Percentiles rank a stretch among this genome's conserved stretches.
These are phyloP conservation scores for Dynastes maya DNA, from an alignment of 2,888 invertebrate species.

Conservation along the genomic window DNA sequence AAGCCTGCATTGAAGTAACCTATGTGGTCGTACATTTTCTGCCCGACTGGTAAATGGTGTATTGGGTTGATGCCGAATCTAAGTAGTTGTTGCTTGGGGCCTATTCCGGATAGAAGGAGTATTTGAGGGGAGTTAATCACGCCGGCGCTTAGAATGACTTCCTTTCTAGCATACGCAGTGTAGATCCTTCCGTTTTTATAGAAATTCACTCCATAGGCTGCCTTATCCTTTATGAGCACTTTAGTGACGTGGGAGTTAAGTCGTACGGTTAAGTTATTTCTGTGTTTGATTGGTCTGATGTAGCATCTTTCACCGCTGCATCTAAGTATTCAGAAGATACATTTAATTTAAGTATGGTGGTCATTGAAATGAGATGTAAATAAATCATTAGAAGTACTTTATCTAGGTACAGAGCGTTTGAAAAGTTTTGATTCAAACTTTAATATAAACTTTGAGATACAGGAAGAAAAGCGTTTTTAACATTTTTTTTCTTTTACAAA, in stretches of 20 bases:
- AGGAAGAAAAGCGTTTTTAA: too few species aligned
- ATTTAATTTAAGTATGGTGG: background rate
- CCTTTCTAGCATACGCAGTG: slow-evolving; percentile 76
- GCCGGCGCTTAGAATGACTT: slow-evolving; percentile 86
- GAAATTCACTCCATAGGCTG: slow-evolving; percentile 76
- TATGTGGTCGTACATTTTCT: slow-evolving; percentile 74
- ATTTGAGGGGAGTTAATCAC: slow-evolving; percentile 89
- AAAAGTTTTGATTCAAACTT: too few species aligned
- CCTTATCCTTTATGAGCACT: slow-evolving; percentile 60
- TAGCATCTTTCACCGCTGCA: slow-evolving; percentile 68
- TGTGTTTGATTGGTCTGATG: slow-evolving; percentile 63
- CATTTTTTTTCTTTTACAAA: too few species aligned
- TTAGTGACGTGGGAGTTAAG: slow-evolving; percentile 67
- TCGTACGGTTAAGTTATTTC: slow-evolving; percentile 69
- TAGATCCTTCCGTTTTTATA: slow-evolving; percentile 72
- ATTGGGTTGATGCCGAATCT: slow-evolving; percentile 73
- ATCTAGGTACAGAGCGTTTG: too few species aligned
- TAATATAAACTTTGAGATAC: too few species aligned
- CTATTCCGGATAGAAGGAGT: slow-evolving; percentile 85
- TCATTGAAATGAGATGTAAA: too few species aligned
- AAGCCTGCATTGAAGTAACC: slow-evolving; percentile 78
- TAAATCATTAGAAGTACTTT: too few species aligned
- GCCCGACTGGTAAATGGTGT: slow-evolving; percentile 77
- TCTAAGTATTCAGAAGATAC: slow-evolving; percentile 53
- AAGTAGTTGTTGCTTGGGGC: slow-evolving; percentile 73